These are phyloP conservation scores for Characodon lateralis DNA, from an alignment of 2,797 vertebrate genomes.

Conservation along the genomic window DNA sequence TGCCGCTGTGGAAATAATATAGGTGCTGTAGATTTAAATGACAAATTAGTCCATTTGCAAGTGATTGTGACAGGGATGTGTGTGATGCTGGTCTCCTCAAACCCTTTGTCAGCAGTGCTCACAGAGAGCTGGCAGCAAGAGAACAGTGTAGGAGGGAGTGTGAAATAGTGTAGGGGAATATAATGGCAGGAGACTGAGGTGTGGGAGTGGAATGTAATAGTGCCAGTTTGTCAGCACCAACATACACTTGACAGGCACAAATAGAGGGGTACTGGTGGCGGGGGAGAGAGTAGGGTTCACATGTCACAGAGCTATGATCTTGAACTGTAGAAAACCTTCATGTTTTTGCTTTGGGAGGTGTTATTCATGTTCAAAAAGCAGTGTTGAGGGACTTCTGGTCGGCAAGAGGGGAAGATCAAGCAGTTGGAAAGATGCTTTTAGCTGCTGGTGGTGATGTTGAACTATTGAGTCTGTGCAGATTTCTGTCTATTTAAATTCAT, in stretches of 20 bases:
- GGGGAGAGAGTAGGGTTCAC: slow-evolving; percentile 18
- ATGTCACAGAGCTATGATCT: slow-evolving; percentile 55
- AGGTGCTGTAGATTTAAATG: slow-evolving; percentile 62
- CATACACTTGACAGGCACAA: slow-evolving; percentile 64
- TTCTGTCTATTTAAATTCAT: slow-evolving; percentile 7
- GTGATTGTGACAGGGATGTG: slow-evolving; percentile 41
- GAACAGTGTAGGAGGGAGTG: slow-evolving; percentile 66
- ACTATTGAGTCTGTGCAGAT: slow-evolving; percentile 6
- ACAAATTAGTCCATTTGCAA: slow-evolving; percentile 59
- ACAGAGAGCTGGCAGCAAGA: slow-evolving; percentile 40
- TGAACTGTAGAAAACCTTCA: slow-evolving; percentile 51
- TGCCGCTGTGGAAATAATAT: slow-evolving; percentile 54
- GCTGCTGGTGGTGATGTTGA: slow-evolving; percentile 23
- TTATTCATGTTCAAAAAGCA: slow-evolving; percentile 27
- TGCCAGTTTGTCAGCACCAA: slow-evolving; percentile 71
- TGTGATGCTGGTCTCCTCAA: slow-evolving; percentile 52
- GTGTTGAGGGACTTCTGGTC: slow-evolving; percentile 26
- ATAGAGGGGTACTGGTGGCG: slow-evolving; percentile 29
- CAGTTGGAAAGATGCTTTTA: slow-evolving; percentile 20
- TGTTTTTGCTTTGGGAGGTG: slow-evolving; percentile 26
- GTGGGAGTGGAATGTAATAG: slow-evolving; percentile 72
- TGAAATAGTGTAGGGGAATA: slow-evolving; percentile 67
- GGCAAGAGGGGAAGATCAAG: slow-evolving; percentile 24
- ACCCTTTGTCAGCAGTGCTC: slow-evolving; percentile 47
- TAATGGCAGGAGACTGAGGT: slow-evolving; percentile 68